phyloP scores from a whole-genome alignment of 2,113 vertebrate species.

The Ailuropoda melanoleuca region DNA sequence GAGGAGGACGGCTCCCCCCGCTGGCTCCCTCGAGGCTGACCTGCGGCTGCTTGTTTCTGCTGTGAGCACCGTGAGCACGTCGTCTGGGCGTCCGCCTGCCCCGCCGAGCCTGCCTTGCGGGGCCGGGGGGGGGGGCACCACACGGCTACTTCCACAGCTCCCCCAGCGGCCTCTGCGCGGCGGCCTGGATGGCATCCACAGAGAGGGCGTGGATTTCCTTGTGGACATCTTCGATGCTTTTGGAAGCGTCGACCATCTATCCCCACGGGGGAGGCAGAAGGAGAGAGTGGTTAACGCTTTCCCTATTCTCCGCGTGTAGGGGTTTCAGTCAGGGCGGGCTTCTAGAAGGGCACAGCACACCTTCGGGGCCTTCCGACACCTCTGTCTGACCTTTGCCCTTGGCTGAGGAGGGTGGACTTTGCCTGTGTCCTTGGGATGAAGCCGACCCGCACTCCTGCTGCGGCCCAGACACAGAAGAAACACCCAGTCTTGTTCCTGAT shows the following conservation, averaged over 20 bases:
- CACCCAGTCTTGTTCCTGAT: neutral
- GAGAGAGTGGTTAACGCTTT: neutral
- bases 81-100: neutral
- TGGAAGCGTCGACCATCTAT: constrained; percentile 91
- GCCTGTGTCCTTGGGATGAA: neutral
- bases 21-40: neutral
- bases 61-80: neutral
- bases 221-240: constrained; percentile 90
- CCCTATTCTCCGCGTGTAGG: fast-evolving
- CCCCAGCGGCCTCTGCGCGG: constrained; percentile 83
- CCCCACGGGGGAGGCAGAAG: fast-evolving
- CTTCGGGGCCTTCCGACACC: neutral
- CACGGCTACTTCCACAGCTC: constrained; percentile 89
- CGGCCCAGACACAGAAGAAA: neutral
- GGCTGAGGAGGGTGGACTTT: fast-evolving
- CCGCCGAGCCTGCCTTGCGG: neutral
- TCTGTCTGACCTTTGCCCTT: neutral
- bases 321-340: fast-evolving
- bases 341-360: neutral
- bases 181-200: constrained; percentile 81
- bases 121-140: neutral
- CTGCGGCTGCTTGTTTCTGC: neutral
- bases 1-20: neutral
- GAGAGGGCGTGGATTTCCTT: constrained; percentile 84
- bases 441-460: neutral